Evolutionary conservation across 2,797 vertebrate genomes (phyloP), one percentile per base, ranked within the genome.

Genomic region (Lutjanus campechanus): DNA sequence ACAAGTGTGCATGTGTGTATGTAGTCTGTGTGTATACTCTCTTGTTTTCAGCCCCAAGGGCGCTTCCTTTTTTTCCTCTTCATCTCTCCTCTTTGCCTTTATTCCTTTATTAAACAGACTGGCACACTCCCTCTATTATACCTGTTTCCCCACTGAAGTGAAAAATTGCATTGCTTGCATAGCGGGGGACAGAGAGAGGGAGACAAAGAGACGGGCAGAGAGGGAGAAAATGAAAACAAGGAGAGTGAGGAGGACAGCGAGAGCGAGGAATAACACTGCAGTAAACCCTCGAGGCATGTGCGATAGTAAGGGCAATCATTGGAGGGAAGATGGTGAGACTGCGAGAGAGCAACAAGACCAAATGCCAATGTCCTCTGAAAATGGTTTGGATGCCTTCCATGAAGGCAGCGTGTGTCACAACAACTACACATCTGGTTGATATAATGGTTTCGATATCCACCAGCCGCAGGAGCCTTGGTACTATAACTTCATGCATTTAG

Each of bases 51-150:
- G 85, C 86, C 85, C 87, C 82, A 71, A 80, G 82, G 85, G 85
- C 15, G 62, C 60, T 60, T 85, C 72, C 64, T 85, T 89, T 85
- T 83, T 84, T 22, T 20, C 69, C 40, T 82, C 81, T 75, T 86
- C 89, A 89, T 91, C 79, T 83, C 85, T 85, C 71, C 70, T 84
- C 79, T 80, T 81, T 82, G 74, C 80, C 81, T 88, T 91, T 90
- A 92, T 90, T 92, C 84, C 85, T 91, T 91, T 92, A 93, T 92
- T 92, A 93, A 93, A 89, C 88, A 88, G 85, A 85, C 83, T 73
- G 79, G 51, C 87, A 83, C 87, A 82, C 76, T 88, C 79, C 84
- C 84, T 92, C 85, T 71, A 88, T 92, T 88, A 89, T 90, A 91
- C 90, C 88, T 66, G 83, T 85, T 87, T 91, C 83, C 73, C 78